A percentile compares a stretch with the other conserved stretches of the same genome.
Evolutionary conservation across 1,140 invertebrate species (phyloP).

Genomic region (Ptiloglossa arizonensis): DNA sequence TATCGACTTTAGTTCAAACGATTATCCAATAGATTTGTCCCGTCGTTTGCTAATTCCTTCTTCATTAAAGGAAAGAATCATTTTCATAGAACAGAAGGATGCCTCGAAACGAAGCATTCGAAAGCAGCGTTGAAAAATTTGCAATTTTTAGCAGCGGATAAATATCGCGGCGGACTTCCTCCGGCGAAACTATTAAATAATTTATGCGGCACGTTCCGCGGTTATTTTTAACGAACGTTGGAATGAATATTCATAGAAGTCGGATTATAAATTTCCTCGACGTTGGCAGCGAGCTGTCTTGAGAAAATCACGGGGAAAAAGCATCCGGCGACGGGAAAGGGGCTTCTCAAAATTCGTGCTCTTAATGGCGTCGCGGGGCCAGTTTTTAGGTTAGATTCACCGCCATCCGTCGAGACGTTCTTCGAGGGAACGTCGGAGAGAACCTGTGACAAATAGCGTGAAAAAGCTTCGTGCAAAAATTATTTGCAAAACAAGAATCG

Average conservation of each 20-base stretch:
- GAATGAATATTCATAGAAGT: constrained; percentile 1
- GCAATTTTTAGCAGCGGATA: neutral
- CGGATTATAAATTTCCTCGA: neutral
- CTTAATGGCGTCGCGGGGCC: neutral
- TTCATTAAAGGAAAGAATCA: too few species aligned
- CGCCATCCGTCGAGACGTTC: too few species aligned
- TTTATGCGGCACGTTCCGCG: neutral
- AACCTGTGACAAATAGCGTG: too few species aligned
- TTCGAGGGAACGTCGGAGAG: too few species aligned
- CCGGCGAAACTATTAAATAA: neutral
- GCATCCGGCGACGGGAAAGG: neutral
- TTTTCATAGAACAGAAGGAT: too few species aligned
- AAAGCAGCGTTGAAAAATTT: neutral
- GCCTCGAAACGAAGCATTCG: too few species aligned
- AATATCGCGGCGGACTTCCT: neutral
- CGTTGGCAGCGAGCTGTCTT: neutral
- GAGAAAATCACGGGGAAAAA: neutral
- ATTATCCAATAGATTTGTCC: too few species aligned
- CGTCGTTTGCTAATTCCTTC: too few species aligned
- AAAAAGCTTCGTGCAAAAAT: too few species aligned
- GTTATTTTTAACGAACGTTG: constrained; percentile 7
- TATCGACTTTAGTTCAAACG: too few species aligned
- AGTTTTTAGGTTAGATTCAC: neutral
- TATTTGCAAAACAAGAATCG: too few species aligned
- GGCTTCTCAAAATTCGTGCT: too few species aligned